Conservation (phyloP, 2,888 invertebrate species). For the Pseudeuparius sepicola region DNA sequence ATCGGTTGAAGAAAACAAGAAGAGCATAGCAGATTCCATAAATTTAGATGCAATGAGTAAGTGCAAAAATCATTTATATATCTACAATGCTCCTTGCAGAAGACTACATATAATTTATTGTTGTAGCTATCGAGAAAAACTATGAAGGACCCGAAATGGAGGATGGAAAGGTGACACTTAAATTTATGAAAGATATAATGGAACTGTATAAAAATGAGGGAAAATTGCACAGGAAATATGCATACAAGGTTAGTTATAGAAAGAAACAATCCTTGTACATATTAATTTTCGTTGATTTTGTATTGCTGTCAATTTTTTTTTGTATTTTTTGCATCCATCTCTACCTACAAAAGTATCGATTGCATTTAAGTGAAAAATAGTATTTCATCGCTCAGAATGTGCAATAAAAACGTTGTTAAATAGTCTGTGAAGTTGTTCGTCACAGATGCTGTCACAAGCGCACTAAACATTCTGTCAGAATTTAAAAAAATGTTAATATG, state of each 20-base stretch:
- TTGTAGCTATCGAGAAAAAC: conserved; percentile 82
- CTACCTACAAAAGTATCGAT: too few species aligned
- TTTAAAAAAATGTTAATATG: too few species aligned
- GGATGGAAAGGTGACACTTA: conserved; percentile 75
- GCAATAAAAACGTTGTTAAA: too few species aligned
- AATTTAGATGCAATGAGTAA: conserved; percentile 87
- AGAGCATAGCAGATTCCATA: conserved; percentile 77
- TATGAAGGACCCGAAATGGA: conserved; percentile 86
- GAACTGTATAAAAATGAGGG: conserved; percentile 84
- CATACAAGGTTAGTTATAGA: conserved; percentile 82
- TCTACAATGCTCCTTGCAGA: too few species aligned
- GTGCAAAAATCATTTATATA: too few species aligned
- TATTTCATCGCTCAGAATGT: too few species aligned
- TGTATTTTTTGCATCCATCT: conserved; percentile 9
- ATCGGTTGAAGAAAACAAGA: conserved; percentile 80
- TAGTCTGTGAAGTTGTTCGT: too few species aligned
- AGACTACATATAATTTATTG: conserved; percentile 7
- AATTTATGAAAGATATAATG: conserved; percentile 86
- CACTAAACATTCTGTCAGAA: too few species aligned
- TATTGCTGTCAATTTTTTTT: conserved; percentile 10
- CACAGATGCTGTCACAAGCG: too few species aligned
- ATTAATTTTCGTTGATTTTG: conserved; percentile 6
- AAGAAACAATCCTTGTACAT: too few species aligned
- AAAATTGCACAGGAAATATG: conserved; percentile 92
- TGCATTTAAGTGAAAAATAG: too few species aligned